phyloP scores from a whole-genome alignment of 2,113 vertebrate species.

The Amia ocellicauda region DNA sequence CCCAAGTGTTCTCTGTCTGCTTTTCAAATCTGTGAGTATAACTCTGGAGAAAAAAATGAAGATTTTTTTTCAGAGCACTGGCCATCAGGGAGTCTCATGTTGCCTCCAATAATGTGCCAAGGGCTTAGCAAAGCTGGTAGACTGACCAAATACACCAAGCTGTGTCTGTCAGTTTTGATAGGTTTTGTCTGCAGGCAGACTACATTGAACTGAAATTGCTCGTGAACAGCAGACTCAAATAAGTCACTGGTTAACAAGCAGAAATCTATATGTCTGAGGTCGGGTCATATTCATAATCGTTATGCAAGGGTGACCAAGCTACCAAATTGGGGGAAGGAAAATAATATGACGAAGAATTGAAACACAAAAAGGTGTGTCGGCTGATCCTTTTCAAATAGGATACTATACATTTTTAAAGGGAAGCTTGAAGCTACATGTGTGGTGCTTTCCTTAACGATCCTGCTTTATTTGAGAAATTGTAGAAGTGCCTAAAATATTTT shows the following conservation, averaged over 20 bases:
- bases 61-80: slow-evolving; percentile 27
- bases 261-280: background rate
- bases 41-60: background rate
- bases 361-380: slow-evolving; percentile 29
- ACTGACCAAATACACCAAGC: background rate
- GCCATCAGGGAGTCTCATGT: slow-evolving; percentile 40
- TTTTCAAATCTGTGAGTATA: background rate
- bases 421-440: slow-evolving; percentile 50
- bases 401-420: slow-evolving; percentile 57
- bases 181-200: slow-evolving; percentile 20
- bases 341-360: slow-evolving; percentile 44
- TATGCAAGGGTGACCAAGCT: background rate
- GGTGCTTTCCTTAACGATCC: slow-evolving; percentile 59
- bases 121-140: slow-evolving; percentile 10
- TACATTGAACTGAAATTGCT: background rate
- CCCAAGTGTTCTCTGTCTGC: background rate
- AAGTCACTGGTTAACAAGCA: background rate
- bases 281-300: background rate
- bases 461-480: slow-evolving; percentile 64
- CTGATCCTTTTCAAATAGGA: slow-evolving; percentile 44
- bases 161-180: slow-evolving; percentile 6
- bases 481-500: slow-evolving; percentile 62
- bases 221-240: background rate
- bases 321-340: too few relatives aligned
- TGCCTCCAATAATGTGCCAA: slow-evolving; percentile 21